Percentiles rank a stretch among this genome's conserved stretches.
phyloP scores from a whole-genome alignment of 2,797 vertebrate species.

The Alca torda region DNA sequence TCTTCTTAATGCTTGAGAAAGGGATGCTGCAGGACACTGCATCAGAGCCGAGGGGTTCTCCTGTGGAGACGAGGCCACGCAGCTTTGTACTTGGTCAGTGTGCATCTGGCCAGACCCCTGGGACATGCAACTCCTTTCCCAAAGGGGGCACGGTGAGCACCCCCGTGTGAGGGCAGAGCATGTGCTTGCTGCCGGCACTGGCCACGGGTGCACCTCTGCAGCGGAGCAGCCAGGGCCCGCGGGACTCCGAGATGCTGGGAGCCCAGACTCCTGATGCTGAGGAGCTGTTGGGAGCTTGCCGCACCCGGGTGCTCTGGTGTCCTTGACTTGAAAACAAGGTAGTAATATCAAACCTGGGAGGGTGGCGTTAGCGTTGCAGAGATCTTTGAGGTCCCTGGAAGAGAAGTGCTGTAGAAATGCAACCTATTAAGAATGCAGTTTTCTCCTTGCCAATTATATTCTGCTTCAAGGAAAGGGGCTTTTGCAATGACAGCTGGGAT shows the following conservation, averaged over 20 bases:
- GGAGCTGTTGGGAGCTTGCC: neutral
- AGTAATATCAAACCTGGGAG: neutral
- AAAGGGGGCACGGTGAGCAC: neutral
- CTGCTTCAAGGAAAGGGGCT: conserved; percentile 30
- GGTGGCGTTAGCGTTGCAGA: neutral
- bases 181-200: neutral
- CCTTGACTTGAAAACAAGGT: neutral
- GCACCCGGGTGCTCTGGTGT: neutral
- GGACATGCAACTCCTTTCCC: neutral
- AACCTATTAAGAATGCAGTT: conserved; percentile 25
- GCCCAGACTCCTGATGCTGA: neutral
- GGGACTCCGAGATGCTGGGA: neutral
- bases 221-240: neutral
- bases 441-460: conserved; percentile 56
- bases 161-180: too few species aligned
- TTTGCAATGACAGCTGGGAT: conserved; percentile 39
- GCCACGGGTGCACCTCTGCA: accelerated
- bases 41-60: neutral
- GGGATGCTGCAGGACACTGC: neutral
- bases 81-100: neutral
- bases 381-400: neutral
- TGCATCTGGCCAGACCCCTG: neutral
- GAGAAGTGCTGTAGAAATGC: conserved; percentile 14
- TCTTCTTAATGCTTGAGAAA: neutral
- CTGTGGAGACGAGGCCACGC: neutral